Evolutionary conservation across 1,140 invertebrate genomes (phyloP), one percentile per base, ranked within the genome.

Genomic region (Stenopsyche tienmushanensis): DNA sequence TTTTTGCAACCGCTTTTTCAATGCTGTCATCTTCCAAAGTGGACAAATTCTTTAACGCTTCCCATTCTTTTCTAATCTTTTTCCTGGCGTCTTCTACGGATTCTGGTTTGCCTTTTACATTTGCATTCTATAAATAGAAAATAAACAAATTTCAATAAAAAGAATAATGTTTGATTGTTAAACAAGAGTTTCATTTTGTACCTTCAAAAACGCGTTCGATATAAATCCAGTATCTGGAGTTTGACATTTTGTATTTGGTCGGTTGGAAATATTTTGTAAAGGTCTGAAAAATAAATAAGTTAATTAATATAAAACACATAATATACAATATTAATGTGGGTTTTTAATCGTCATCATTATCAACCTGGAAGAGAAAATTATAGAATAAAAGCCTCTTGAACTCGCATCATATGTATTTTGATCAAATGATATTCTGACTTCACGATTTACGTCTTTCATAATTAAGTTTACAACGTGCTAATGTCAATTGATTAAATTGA

Each of bases 31-130:
- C 42, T 1, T 23, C n/a, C 3, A 62, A 10, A 17, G 66, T 50
- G 7, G 55, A n/a, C n/a, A n/a, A 23, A 29, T 71, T 71, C 50
- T 69, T 71, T 8, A 71, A 44, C 13, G 54, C 60, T 2, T 71
- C 55, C 70, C 70, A 71, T 62, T 71, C 70, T 54, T 69, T 49
- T 7, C 47, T 44, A 18, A 71, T 49, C 64, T 54, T 58, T 45
- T 57, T 64, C 49, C 70, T 44, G 0, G 67, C 60, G 17, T 65
- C 62, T 58, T 69, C 60, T 0, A 71, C 64, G 2, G 70, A 60
- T 49, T 64, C 67, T 15, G 29, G 23, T 52, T 57, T 66, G 23
- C 10, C 10, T 52, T 53, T 64, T 34, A 54, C 21, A 49, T 44
- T 24, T 1, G 57, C n/a, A 47, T 47, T 60, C 57, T 60, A 42